Evolutionary conservation across 2,113 vertebrate species (phyloP).

Genomic region (Spizaetus ornatus): DNA sequence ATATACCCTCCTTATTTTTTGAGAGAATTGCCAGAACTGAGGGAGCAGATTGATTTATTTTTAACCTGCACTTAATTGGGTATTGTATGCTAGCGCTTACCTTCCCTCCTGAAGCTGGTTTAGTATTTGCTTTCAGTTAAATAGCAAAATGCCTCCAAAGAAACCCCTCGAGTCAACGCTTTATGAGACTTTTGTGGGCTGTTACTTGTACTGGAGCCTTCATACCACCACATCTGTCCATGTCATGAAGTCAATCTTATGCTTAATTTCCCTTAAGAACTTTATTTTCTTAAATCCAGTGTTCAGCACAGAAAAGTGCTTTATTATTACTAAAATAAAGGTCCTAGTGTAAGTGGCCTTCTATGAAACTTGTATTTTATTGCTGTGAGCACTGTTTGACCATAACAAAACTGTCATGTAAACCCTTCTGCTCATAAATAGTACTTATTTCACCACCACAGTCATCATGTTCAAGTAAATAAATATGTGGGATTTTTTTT

Average conservation of each 20-base stretch:
- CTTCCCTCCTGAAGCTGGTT: background rate
- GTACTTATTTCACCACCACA: background rate
- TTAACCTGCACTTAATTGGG: background rate
- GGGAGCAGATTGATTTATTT: background rate
- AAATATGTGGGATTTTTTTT: background rate
- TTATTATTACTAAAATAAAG: background rate
- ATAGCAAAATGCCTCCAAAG: background rate
- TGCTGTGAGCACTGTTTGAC: background rate
- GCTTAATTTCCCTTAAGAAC: background rate
- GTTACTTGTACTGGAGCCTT: background rate
- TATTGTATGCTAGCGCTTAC: background rate
- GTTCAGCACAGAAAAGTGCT: background rate
- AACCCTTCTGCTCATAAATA: background rate
- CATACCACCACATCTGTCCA: background rate
- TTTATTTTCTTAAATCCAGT: background rate
- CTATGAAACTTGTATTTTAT: background rate
- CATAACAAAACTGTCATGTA: background rate
- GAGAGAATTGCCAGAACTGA: background rate
- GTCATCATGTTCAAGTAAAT: background rate
- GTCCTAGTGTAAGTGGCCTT: background rate
- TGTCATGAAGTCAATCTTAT: background rate
- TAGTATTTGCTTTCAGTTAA: background rate
- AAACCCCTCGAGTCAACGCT: background rate
- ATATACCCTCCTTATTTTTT: background rate
- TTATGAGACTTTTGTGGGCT: background rate